These are phyloP conservation scores for Ailuropoda melanoleuca DNA, from an alignment of 2,113 vertebrate genomes.

Conservation along the genomic window DNA sequence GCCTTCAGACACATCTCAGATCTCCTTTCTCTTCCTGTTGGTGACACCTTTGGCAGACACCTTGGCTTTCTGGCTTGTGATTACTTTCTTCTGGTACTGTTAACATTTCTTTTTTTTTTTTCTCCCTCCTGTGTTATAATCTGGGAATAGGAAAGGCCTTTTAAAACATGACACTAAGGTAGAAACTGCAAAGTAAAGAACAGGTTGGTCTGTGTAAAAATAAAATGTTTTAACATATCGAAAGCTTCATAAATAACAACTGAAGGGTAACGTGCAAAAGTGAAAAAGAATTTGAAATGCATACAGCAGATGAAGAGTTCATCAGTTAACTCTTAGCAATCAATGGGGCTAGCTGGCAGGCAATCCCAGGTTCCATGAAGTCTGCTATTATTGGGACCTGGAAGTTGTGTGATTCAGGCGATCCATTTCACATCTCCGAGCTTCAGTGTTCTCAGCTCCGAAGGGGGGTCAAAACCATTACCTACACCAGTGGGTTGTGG, in stretches of 20 bases:
- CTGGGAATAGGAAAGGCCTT: neutral
- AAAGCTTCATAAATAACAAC: conserved; percentile 15
- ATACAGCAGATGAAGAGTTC: neutral
- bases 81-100: conserved; percentile 1
- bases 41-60: neutral
- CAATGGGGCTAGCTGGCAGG: neutral
- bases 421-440: conserved; percentile 17
- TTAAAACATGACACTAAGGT: neutral
- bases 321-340: neutral
- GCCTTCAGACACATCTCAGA: neutral
- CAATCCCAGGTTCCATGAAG: neutral
- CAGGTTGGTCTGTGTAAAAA: neutral
- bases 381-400: neutral
- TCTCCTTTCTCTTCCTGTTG: neutral
- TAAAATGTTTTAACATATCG: neutral
- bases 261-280: neutral
- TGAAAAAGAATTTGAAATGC: neutral
- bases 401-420: neutral
- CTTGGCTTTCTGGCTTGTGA: neutral
- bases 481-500: neutral
- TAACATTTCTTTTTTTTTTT: neutral
- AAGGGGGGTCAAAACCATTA: neutral
- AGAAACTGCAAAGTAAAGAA: neutral
- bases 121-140: neutral
- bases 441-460: neutral